Evolutionary conservation across 1,140 invertebrate species (phyloP).

Genomic region (Sycobia sp.): DNA sequence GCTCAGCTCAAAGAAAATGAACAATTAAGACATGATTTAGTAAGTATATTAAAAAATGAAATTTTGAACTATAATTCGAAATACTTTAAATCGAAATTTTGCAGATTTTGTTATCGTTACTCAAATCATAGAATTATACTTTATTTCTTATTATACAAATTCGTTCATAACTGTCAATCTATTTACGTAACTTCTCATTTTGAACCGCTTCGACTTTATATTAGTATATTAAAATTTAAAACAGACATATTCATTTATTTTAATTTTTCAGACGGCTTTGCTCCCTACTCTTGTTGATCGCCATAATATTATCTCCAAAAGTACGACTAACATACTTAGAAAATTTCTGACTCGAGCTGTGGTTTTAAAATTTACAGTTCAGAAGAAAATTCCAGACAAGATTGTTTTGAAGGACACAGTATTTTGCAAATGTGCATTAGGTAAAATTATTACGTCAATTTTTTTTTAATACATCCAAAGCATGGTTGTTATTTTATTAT

Average conservation of each 20-base stretch:
- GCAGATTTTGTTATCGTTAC: too few relatives aligned
- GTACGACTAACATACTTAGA: neutral
- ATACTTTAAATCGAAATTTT: too few relatives aligned
- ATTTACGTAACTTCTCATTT: too few relatives aligned
- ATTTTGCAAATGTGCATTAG: slow-evolving; percentile 21
- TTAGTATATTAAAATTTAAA: too few relatives aligned
- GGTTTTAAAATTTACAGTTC: slow-evolving; percentile 10
- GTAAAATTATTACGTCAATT: neutral
- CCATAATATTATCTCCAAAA: slow-evolving; percentile 1
- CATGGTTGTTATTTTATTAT: too few relatives aligned
- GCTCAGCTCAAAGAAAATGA: neutral
- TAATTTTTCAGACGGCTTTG: neutral
- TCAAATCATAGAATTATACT: too few relatives aligned
- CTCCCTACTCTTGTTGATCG: neutral
- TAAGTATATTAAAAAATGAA: neutral
- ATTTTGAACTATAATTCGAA: neutral
- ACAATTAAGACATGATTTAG: neutral
- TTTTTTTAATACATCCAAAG: too few relatives aligned
- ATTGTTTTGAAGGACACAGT: slow-evolving; percentile 18
- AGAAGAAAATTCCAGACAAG: slow-evolving; percentile 22
- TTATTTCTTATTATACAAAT: too few relatives aligned
- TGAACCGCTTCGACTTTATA: too few relatives aligned
- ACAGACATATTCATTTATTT: too few relatives aligned
- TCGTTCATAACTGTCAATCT: too few relatives aligned
- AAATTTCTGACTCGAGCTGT: slow-evolving; percentile 6